These are phyloP conservation scores for Muricea muricata DNA, from an alignment of 92 coral and sea anemone genomes.

Conservation along the genomic window DNA sequence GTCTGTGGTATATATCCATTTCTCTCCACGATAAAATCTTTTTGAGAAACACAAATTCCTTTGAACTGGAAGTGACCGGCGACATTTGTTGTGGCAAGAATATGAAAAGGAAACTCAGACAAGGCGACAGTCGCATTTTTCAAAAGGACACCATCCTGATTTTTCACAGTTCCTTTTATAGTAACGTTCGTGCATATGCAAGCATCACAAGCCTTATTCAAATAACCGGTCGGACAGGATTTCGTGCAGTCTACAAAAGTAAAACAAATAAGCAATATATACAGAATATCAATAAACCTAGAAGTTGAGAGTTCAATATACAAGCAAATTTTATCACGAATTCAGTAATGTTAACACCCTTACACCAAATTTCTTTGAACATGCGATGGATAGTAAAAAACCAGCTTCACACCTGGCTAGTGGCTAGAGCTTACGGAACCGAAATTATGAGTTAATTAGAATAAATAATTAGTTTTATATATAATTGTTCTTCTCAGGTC, in stretches of 20 bases:
- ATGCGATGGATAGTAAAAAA: too few relatives aligned
- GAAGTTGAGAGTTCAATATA: too few relatives aligned
- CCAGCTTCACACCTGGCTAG: too few relatives aligned
- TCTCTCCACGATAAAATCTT: slow-evolving; percentile 18
- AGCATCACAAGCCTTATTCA: slow-evolving; percentile 41
- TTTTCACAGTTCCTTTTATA: slow-evolving; percentile 32
- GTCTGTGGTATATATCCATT: slow-evolving; percentile 36
- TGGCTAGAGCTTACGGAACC: too few relatives aligned
- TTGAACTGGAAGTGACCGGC: slow-evolving; percentile 45
- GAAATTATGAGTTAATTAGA: too few relatives aligned
- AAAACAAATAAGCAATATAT: background rate
- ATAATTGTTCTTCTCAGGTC: too few relatives aligned
- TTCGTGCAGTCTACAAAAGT: slow-evolving; percentile 31
- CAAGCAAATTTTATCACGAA: too few relatives aligned
- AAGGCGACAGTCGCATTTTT: slow-evolving; percentile 46
- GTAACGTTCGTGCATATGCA: slow-evolving; percentile 34
- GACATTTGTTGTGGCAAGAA: slow-evolving; percentile 40
- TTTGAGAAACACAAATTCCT: slow-evolving; percentile 41
- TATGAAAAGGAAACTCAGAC: slow-evolving; percentile 43
- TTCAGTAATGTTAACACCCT: too few relatives aligned
- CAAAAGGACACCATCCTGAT: slow-evolving; percentile 33
- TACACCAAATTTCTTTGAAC: too few relatives aligned
- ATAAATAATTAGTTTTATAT: too few relatives aligned
- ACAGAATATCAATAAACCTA: too few relatives aligned
- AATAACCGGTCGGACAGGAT: slow-evolving; percentile 9